Base-by-base conservation (phyloP, 1,140 invertebrate genomes). In the Calephelis nemesis region DNA sequence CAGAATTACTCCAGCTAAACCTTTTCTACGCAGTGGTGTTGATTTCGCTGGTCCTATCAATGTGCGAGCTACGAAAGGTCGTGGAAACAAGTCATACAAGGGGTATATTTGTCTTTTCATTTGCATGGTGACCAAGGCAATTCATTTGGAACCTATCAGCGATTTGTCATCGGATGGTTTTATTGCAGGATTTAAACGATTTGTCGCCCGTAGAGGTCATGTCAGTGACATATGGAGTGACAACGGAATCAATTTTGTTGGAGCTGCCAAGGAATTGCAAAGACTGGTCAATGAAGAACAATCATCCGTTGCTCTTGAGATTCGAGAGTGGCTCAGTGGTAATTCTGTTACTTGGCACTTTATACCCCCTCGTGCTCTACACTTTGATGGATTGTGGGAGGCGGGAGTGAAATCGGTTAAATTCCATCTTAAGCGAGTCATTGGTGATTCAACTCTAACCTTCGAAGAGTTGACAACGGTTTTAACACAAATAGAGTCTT, bases 41-140 rank as follows among this genome's bases (percentile, higher is more conserved):
- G 63, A 64, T 11, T 64, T 48, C 48, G 63, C 63, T 13, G 63
- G 63, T 8, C 63, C 63, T 1, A 49, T 64, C 7, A 64, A 49
- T 5, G 5, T 64, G n/a, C 42, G 47, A 48, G 13, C 19, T 3
- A 48, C 63, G 1, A 49, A 49, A 11, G 63, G 63, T 19, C 47
- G 47, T 1, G 47, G 63, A 12, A 19, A 47, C 10, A 19, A 39
- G n/a, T 50, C 63, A 1, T 50, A 12, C 12, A 65, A 65, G 11
- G 63, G 47, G 6, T 65, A 65, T 5, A 40, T 65, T 39, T 65
- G 19, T 5, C 9, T 65, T 10, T 65, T 65, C 7, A 12, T 65
- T n/a, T 65, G 63, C 11, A 50, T 50, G 63, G 19, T 12, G 10
- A 50, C 63, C 6, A 19, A 50, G n/a, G 47, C 47, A 7, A 50